Conservation (phyloP, 1,140 invertebrate genomes). For the Stegodyphus mimosarum region DNA sequence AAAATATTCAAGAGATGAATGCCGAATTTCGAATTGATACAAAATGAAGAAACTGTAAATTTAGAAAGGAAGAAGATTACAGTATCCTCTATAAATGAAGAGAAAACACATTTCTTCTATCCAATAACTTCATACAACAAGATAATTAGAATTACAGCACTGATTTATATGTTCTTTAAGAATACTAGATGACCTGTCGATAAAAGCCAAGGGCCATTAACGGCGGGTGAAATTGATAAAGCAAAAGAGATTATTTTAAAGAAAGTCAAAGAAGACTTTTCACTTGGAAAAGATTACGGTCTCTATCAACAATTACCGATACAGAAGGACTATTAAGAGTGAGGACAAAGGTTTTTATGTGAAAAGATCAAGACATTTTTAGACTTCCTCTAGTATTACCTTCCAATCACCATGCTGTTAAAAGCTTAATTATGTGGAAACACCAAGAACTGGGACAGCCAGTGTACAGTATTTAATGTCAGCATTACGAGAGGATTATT, state of each 20-base stretch:
- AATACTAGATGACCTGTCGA: not conserved
- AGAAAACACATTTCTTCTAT: not conserved
- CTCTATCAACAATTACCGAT: not conserved
- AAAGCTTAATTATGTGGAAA: not conserved
- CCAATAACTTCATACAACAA: not conserved
- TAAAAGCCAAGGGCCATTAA: not conserved
- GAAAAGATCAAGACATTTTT: not conserved
- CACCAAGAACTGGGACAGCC: not conserved
- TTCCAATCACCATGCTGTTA: not conserved
- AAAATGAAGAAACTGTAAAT: not conserved
- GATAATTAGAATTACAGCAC: not conserved
- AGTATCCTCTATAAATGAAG: not conserved
- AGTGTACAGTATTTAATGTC: not conserved
- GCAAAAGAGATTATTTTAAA: not conserved
- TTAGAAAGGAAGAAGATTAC: slow-evolving; percentile 1
- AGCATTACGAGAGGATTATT: not conserved
- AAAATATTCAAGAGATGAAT: not conserved
- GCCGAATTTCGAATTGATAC: not conserved
- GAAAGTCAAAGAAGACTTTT: not conserved
- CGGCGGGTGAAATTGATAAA: not conserved
- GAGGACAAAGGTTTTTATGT: not conserved
- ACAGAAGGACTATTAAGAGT: slow-evolving; percentile 3
- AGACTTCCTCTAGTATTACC: slow-evolving; percentile 3
- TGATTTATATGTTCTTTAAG: not conserved
- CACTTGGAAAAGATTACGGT: not conserved